Conservation (phyloP, 1,140 invertebrate species). For the Patella vulgata region DNA sequence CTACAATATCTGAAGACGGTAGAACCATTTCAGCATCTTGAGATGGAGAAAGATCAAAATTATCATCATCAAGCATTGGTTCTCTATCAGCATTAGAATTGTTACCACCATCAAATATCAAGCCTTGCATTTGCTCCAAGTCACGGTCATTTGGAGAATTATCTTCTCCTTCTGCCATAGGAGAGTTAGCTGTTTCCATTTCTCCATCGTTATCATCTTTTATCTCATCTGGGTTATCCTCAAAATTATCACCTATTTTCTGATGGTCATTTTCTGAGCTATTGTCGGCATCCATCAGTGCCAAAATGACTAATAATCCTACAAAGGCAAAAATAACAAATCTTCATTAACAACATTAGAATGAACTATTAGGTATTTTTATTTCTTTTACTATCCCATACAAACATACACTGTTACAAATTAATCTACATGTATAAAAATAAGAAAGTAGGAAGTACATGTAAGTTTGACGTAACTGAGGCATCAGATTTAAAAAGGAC, state of each 20-base stretch:
- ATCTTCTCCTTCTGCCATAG: neutral
- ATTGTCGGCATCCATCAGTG: slow-evolving; percentile 1
- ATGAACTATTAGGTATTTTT: too few relatives aligned
- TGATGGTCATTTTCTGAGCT: slow-evolving; percentile 10
- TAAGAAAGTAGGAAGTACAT: neutral
- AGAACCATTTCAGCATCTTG: too few relatives aligned
- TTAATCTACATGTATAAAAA: slow-evolving; percentile 2
- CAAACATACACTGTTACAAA: too few relatives aligned
- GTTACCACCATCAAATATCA: neutral
- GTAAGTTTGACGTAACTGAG: too few relatives aligned
- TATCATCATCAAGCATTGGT: slow-evolving; percentile 37
- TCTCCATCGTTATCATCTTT: slow-evolving; percentile 5
- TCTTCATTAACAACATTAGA: too few relatives aligned
- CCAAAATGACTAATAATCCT: neutral
- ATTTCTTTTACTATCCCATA: too few relatives aligned
- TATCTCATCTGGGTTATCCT: slow-evolving; percentile 4
- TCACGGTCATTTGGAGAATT: slow-evolving; percentile 8
- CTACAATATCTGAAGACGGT: too few relatives aligned
- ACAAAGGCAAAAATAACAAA: too few relatives aligned
- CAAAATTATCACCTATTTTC: neutral
- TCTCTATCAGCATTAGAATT: slow-evolving; percentile 21
- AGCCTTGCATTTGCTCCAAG: too few relatives aligned
- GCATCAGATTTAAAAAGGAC: too few relatives aligned
- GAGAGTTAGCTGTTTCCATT: slow-evolving; percentile 1
- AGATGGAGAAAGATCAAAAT: neutral